Conservation (phyloP, 2,888 invertebrate species). For the Germaria angustata region DNA sequence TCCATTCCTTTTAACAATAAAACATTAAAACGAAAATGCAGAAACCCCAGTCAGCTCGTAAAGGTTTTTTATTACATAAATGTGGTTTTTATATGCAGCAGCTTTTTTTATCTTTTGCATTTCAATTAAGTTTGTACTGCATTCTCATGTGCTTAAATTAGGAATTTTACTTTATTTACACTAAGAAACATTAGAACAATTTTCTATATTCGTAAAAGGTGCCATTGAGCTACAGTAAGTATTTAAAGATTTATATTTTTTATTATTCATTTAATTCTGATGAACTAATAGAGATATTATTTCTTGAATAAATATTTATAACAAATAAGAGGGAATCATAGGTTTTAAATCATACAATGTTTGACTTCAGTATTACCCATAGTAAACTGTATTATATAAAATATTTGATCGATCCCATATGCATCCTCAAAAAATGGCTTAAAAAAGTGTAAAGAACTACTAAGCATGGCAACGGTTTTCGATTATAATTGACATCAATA, state of each 20-base stretch:
- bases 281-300: too few species aligned
- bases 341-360: too few species aligned
- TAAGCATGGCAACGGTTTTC: too few species aligned
- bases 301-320: too few species aligned
- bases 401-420: too few species aligned
- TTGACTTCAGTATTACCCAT: too few species aligned
- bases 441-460: too few species aligned
- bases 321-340: too few species aligned
- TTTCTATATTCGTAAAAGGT: neutral
- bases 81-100: slow-evolving; percentile 50
- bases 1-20: slow-evolving; percentile 38
- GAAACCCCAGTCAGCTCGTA: slow-evolving; percentile 33
- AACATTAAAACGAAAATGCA: slow-evolving; percentile 42
- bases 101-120: slow-evolving; percentile 59
- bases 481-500: too few species aligned
- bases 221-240: slow-evolving; percentile 9
- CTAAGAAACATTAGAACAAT: slow-evolving; percentile 34
- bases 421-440: too few species aligned
- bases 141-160: slow-evolving; percentile 10
- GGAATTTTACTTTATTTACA: slow-evolving; percentile 55
- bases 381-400: too few species aligned
- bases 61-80: slow-evolving; percentile 62
- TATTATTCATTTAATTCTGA: too few species aligned
- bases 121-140: slow-evolving; percentile 57
- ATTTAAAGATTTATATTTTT: neutral